A percentile compares a stretch with the other conserved stretches of the same genome.
Conservation (phyloP, 2,113 vertebrate species). For the Lepisosteus oculatus region DNA sequence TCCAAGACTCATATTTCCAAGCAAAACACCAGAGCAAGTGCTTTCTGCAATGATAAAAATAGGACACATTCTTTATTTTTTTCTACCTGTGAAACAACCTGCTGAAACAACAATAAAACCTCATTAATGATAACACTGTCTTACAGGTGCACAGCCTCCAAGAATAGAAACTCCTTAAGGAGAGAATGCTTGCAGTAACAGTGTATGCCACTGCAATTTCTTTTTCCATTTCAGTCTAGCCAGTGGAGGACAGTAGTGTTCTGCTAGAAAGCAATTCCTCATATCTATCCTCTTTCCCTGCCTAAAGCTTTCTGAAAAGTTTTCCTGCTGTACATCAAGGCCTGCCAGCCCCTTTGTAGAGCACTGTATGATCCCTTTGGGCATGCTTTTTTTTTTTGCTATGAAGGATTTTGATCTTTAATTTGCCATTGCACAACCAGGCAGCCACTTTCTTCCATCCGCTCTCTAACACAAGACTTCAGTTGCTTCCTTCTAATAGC, state of each 20-base stretch:
- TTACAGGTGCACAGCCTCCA: too few relatives aligned
- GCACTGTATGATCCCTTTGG: not conserved
- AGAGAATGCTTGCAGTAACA: too few relatives aligned
- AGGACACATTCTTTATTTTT: not conserved
- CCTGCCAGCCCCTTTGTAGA: not conserved
- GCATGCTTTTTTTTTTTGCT: constrained; percentile 33
- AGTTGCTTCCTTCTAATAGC: constrained; percentile 37
- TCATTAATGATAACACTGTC: too few relatives aligned
- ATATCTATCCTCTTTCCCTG: not conserved
- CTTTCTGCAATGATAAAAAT: not conserved
- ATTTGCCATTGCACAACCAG: constrained; percentile 33
- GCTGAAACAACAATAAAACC: too few relatives aligned
- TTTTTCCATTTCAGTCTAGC: constrained; percentile 17
- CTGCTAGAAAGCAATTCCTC: constrained; percentile 8
- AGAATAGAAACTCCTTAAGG: too few relatives aligned
- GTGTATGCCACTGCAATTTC: not conserved
- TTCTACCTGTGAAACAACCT: too few relatives aligned
- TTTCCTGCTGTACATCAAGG: constrained; percentile 7
- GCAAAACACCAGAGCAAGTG: too few relatives aligned
- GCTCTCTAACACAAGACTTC: constrained; percentile 34
- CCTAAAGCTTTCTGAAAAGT: not conserved
- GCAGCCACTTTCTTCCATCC: constrained; percentile 36
- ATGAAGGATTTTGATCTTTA: constrained; percentile 44
- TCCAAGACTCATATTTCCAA: too few relatives aligned
- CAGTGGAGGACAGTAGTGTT: constrained; percentile 55